A percentile compares a stretch with the other conserved stretches of the same genome.
phyloP scores from a whole-genome alignment of 37 sponge, comb jelly and placozoan species.

The Tethya wilhelma region DNA sequence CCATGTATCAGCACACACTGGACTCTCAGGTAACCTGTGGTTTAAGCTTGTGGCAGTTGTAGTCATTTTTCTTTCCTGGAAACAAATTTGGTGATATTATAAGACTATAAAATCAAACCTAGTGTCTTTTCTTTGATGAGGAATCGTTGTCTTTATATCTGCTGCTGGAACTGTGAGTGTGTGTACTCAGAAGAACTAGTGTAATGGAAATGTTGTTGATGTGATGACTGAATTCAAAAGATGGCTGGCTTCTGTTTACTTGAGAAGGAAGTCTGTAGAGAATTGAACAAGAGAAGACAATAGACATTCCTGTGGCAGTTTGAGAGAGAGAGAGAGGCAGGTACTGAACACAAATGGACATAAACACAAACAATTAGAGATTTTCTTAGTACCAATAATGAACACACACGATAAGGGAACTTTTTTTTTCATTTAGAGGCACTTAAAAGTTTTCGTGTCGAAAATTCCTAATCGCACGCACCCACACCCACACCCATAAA shows the following conservation, averaged over 20 bases:
- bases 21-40: conserved; percentile 11
- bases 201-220: neutral
- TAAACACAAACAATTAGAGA: no score
- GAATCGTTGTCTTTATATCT: neutral
- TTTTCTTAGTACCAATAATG: no score
- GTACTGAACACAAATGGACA: no score
- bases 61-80: conserved; percentile 6
- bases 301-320: no score
- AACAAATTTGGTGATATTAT: no score
- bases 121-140: neutral
- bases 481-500: no score
- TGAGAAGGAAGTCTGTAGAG: no score
- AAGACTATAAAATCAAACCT: neutral
- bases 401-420: no score
- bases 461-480: neutral
- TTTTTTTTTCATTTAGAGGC: no score
- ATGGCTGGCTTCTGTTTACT: neutral
- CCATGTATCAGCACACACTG: conserved; percentile 37
- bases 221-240: neutral
- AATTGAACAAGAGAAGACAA: no score
- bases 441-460: neutral
- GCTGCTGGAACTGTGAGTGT: neutral
- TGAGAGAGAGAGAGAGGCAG: no score
- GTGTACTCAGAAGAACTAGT: neutral
- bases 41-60: neutral